Evolutionary conservation across 2,113 vertebrate genomes (phyloP).

Genomic region (Lycocorax pyrrhopterus): DNA sequence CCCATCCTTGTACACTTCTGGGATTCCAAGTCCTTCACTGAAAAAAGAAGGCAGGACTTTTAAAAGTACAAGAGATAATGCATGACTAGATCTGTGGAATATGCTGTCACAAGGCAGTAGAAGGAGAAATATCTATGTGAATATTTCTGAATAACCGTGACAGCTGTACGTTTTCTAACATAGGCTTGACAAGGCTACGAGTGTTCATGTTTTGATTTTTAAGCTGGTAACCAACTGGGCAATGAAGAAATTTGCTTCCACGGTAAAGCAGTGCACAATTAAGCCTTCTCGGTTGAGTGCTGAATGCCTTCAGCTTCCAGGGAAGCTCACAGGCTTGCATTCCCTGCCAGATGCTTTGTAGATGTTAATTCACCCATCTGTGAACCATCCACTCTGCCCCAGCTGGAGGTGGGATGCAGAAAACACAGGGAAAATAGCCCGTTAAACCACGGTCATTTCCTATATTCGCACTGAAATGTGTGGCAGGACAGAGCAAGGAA

Average conservation of each 20-base stretch:
- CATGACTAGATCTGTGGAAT: neutral
- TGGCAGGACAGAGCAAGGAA: neutral
- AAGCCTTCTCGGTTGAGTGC: neutral
- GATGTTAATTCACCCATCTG: neutral
- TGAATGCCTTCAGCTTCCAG: neutral
- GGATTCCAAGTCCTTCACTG: neutral
- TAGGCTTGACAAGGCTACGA: neutral
- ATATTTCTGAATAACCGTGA: neutral
- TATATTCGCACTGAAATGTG: neutral
- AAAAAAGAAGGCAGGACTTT: neutral
- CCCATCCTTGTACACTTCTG: neutral
- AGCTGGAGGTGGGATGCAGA: neutral
- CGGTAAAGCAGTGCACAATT: neutral
- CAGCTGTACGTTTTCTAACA: neutral
- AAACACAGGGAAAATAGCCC: neutral
- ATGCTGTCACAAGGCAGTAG: neutral
- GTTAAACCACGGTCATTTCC: rapidly evolving
- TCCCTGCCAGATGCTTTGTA: neutral
- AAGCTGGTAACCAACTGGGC: neutral
- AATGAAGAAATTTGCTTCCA: neutral
- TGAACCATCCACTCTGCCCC: neutral
- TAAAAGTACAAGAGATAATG: neutral
- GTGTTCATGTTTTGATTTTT: neutral
- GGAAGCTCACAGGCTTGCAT: neutral
- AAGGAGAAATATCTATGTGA: neutral